These are phyloP conservation scores for Exaiptasia diaphana DNA, from an alignment of 64 coral and sea anemone species.

Conservation along the genomic window DNA sequence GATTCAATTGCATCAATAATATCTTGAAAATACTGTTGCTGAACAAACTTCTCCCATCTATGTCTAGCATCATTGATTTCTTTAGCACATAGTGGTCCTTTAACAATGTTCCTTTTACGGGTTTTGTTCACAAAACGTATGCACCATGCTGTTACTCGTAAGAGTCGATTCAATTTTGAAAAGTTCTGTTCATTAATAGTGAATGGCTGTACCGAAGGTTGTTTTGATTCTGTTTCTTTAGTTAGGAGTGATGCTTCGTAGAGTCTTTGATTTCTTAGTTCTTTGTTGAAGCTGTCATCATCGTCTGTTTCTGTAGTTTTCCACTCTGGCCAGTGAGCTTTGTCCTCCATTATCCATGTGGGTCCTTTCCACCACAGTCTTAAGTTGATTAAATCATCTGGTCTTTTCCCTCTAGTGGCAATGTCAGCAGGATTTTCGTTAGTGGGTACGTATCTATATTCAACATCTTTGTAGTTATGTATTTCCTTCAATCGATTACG, in stretches of 20 bases:
- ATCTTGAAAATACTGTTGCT: neutral
- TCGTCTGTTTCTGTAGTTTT: neutral
- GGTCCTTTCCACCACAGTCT: neutral
- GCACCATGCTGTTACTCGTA: conserved; percentile 18
- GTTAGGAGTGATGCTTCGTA: neutral
- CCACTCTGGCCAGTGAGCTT: neutral
- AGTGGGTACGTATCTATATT: neutral
- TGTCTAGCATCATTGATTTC: neutral
- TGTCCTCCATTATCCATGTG: neutral
- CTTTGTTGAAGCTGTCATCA: neutral
- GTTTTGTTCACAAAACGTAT: conserved; percentile 27
- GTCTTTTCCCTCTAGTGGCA: conserved; percentile 1
- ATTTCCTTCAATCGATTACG: conserved; percentile 10
- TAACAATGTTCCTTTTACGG: neutral
- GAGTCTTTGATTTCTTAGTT: too few relatives aligned
- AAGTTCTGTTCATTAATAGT: neutral
- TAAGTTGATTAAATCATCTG: neutral
- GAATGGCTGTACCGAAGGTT: neutral
- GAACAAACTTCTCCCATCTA: neutral
- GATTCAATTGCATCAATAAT: neutral
- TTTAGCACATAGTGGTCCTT: neutral
- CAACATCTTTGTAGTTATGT: neutral
- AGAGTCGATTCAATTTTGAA: conserved; percentile 33
- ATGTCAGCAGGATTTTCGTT: conserved; percentile 28
- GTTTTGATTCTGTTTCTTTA: neutral